phyloP scores from a whole-genome alignment of 2,888 invertebrate genomes.

The Platycheirus rosarum region DNA sequence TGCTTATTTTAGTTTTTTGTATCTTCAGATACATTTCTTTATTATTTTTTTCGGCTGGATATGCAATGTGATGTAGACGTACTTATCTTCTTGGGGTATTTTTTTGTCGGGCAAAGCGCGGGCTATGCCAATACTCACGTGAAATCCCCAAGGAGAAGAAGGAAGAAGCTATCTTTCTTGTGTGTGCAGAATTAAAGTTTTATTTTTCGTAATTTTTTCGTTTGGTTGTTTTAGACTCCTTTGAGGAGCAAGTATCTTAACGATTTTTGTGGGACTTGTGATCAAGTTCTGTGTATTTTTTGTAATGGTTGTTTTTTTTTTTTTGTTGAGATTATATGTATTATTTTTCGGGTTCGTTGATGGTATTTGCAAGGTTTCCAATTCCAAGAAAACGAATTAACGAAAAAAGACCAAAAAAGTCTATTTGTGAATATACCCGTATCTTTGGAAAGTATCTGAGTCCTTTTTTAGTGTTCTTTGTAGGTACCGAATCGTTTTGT shows the following conservation, averaged over 20 bases:
- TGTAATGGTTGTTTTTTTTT: constrained; percentile 30
- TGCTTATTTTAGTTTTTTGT: constrained; percentile 58
- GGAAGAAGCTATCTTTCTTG: constrained; percentile 71
- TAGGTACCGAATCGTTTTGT: too few relatives aligned
- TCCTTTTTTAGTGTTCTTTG: constrained; percentile 47
- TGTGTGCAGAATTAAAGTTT: constrained; percentile 59
- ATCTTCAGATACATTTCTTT: constrained; percentile 61
- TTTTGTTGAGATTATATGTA: constrained; percentile 24
- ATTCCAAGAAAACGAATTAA: constrained; percentile 65
- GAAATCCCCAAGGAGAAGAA: constrained; percentile 74
- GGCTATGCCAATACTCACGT: constrained; percentile 69
- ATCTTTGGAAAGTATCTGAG: constrained; percentile 32
- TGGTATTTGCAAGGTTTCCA: constrained; percentile 70
- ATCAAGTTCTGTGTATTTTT: constrained; percentile 36
- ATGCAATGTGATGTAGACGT: constrained; percentile 42
- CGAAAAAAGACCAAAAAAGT: constrained; percentile 27
- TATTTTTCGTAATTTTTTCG: constrained; percentile 1
- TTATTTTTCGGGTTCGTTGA: constrained; percentile 47
- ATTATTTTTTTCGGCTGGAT: constrained; percentile 27
- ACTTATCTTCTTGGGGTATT: constrained; percentile 67
- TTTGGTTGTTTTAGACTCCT: constrained; percentile 56
- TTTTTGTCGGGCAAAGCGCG: constrained; percentile 69
- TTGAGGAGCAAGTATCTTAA: constrained; percentile 56
- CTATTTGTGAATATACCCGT: constrained; percentile 17
- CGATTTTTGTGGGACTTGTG: constrained; percentile 57